These are phyloP conservation scores for Caradrina kadenii DNA, from an alignment of 2,888 invertebrate genomes.

Conservation along the genomic window DNA sequence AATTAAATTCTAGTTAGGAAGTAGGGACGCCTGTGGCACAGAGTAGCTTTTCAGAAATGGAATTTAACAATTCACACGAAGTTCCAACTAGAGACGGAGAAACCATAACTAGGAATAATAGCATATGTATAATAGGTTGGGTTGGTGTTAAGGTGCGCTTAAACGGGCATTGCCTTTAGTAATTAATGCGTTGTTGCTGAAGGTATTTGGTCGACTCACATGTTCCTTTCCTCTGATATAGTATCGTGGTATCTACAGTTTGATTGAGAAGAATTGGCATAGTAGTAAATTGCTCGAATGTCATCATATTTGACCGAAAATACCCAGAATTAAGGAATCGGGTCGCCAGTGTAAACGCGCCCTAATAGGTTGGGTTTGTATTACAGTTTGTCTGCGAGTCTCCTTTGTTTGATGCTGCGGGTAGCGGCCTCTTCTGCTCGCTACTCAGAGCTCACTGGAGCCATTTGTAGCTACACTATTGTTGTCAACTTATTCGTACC, in stretches of 20 bases:
- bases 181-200: neutral
- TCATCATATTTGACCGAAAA: neutral
- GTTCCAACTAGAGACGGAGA: conserved; percentile 80
- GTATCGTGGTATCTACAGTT: neutral
- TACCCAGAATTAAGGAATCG: neutral
- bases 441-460: conserved; percentile 18
- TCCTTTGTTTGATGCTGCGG: conserved; percentile 62
- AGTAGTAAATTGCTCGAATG: neutral
- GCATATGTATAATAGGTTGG: conserved; percentile 72
- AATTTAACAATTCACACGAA: conserved; percentile 89
- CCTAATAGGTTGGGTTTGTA: conserved; percentile 63
- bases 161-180: conserved; percentile 3
- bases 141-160: conserved; percentile 37
- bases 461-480: conserved; percentile 41
- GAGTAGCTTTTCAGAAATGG: conserved; percentile 83
- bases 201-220: neutral
- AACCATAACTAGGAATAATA: conserved; percentile 79
- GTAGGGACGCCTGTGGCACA: conserved; percentile 77
- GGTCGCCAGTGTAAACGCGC: conserved; percentile 9
- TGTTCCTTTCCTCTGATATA: neutral
- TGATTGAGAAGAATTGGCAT: neutral
- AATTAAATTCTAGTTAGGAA: conserved; percentile 89
- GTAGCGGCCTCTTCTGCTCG: conserved; percentile 26
- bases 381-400: conserved; percentile 61
- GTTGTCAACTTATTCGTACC: conserved; percentile 32